These are phyloP conservation scores for Odocoileus hemionus DNA, from an alignment of 2,113 vertebrate genomes.

Conservation along the genomic window DNA sequence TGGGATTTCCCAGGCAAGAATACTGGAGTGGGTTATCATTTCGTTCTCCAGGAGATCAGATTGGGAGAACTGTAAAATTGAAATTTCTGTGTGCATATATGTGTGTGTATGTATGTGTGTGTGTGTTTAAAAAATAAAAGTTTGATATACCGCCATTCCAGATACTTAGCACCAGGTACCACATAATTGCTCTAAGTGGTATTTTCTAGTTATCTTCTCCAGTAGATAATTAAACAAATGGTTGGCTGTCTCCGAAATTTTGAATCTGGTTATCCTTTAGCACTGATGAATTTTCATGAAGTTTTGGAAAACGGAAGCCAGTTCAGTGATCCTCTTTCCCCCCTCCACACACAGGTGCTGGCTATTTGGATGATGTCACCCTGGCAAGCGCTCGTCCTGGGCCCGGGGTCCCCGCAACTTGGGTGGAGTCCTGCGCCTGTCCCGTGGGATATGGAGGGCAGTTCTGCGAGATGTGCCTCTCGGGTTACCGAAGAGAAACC, in stretches of 20 bases:
- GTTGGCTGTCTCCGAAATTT: not conserved
- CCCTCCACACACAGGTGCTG: constrained; percentile 82
- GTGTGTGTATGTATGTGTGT: not conserved
- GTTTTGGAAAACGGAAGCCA: not conserved
- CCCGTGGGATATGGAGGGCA: constrained; percentile 92
- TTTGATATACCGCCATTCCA: not conserved
- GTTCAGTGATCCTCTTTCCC: not conserved
- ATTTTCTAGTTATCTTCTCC: not conserved
- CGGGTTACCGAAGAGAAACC: constrained; percentile 87
- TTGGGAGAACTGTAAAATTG: not conserved
- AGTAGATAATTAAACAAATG: not conserved
- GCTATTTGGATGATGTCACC: constrained; percentile 90
- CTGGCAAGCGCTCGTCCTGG: constrained; percentile 86
- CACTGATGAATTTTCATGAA: not conserved
- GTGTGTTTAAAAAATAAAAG: not conserved
- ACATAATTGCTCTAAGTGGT: not conserved
- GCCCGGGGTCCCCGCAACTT: constrained; percentile 82
- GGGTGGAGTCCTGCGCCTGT: constrained; percentile 96
- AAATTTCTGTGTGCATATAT: not conserved
- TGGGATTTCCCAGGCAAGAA: not conserved
- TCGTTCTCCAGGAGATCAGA: not conserved
- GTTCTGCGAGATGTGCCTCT: constrained; percentile 91
- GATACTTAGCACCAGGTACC: not conserved
- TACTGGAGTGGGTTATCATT: not conserved
- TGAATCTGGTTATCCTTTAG: not conserved